phyloP scores from a whole-genome alignment of 2,797 vertebrate genomes.

The Allenopithecus nigroviridis region DNA sequence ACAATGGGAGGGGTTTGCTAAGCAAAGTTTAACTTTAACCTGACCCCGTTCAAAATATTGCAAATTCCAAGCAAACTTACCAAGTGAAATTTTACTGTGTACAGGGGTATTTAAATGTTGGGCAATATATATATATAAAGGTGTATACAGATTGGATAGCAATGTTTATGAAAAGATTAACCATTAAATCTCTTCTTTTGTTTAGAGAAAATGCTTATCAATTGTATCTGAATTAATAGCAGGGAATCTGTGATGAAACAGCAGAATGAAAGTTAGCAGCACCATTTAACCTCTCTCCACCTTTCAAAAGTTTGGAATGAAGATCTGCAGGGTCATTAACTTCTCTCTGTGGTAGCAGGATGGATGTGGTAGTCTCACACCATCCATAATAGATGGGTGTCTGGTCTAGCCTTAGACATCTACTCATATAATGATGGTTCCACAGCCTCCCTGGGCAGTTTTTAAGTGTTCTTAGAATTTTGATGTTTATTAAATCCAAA shows the following conservation, averaged over 20 bases:
- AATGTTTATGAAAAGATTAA: not conserved
- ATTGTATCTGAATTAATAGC: slow-evolving; percentile 16
- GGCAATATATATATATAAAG: not conserved
- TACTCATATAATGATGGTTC: slow-evolving; percentile 34
- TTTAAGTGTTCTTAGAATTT: slow-evolving; percentile 70
- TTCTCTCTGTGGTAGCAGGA: slow-evolving; percentile 47
- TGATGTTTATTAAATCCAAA: slow-evolving; percentile 71
- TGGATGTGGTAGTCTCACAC: slow-evolving; percentile 60
- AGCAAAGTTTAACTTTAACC: not conserved
- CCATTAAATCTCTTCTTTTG: slow-evolving; percentile 35
- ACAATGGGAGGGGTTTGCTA: not conserved
- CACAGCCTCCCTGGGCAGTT: slow-evolving; percentile 45
- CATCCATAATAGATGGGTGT: slow-evolving; percentile 65
- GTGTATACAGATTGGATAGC: not conserved
- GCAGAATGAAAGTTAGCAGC: slow-evolving; percentile 21
- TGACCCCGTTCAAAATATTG: not conserved
- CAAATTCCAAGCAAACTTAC: slow-evolving; percentile 23
- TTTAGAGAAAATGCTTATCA: slow-evolving; percentile 28
- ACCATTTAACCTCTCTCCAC: slow-evolving; percentile 9
- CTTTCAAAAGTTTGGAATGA: slow-evolving; percentile 41
- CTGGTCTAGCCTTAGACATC: slow-evolving; percentile 57
- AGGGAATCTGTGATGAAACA: slow-evolving; percentile 1
- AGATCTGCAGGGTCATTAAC: slow-evolving; percentile 30
- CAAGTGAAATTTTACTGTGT: not conserved
- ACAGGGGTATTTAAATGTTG: not conserved